These are phyloP conservation scores for Xanthorhoe designata DNA, from an alignment of 2,888 invertebrate species.

Conservation along the genomic window DNA sequence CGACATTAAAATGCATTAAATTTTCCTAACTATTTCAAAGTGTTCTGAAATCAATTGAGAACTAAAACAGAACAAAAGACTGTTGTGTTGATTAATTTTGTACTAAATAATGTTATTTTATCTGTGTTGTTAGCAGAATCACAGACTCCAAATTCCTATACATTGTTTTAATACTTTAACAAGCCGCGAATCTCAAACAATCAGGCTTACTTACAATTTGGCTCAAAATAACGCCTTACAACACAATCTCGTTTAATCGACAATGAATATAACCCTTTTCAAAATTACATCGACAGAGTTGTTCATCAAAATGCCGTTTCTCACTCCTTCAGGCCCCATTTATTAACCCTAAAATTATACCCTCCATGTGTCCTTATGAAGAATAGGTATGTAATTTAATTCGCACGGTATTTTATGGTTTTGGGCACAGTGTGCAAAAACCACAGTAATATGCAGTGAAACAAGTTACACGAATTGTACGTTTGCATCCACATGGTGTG, in stretches of 20 bases:
- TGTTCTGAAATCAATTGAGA: no score
- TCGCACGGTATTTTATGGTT: conserved; percentile 52
- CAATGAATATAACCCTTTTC: conserved; percentile 22
- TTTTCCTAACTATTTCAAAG: no score
- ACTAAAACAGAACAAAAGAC: no score
- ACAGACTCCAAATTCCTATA: no score
- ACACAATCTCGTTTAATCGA: conserved; percentile 15
- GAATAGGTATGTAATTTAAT: conserved; percentile 47
- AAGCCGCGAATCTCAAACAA: not conserved
- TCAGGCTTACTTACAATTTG: not conserved
- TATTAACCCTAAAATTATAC: conserved; percentile 44
- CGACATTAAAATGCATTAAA: no score
- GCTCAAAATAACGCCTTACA: conserved; percentile 18
- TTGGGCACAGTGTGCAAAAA: conserved; percentile 42
- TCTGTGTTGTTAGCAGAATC: no score
- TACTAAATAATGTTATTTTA: no score
- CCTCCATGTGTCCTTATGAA: conserved; percentile 35
- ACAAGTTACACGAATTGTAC: not conserved
- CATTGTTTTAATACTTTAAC: not conserved
- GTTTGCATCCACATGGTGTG: no score
- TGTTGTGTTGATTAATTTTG: no score
- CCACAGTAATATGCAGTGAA: not conserved
- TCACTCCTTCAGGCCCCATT: conserved; percentile 33
- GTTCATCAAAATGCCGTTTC: conserved; percentile 34
- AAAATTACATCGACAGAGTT: conserved; percentile 25